phyloP scores from a whole-genome alignment of 92 coral and sea anemone genomes.

The Parazoanthus swiftii region DNA sequence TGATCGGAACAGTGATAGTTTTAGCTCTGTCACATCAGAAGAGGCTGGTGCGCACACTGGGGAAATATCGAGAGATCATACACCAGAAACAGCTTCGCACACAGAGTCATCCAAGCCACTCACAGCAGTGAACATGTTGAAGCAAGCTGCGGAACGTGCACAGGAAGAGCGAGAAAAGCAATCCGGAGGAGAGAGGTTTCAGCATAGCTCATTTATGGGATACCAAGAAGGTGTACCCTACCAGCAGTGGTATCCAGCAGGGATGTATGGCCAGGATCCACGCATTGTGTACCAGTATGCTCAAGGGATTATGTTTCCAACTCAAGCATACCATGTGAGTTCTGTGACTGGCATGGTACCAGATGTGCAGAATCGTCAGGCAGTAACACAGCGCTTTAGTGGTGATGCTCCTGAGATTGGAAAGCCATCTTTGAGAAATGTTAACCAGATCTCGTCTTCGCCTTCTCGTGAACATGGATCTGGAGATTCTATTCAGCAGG shows the following conservation, averaged over 20 bases:
- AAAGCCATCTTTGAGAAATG: conserved; percentile 47
- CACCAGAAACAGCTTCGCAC: conserved; percentile 43
- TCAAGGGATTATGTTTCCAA: conserved; percentile 55
- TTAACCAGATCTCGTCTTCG: conserved; percentile 48
- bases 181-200: conserved; percentile 60
- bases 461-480: conserved; percentile 61
- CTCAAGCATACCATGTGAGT: conserved; percentile 70
- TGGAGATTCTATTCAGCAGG: conserved; percentile 51
- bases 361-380: conserved; percentile 60
- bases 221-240: conserved; percentile 64
- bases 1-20: conserved; percentile 92
- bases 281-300: conserved; percentile 71
- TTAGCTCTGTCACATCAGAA: conserved; percentile 89
- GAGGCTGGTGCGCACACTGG: conserved; percentile 73
- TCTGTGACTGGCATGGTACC: conserved; percentile 58
- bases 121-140: conserved; percentile 82
- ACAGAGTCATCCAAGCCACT: conserved; percentile 52
- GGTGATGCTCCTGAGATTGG: conserved; percentile 58
- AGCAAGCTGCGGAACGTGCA: conserved; percentile 85
- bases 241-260: conserved; percentile 77
- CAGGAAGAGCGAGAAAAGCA: conserved; percentile 66
- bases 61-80: conserved; percentile 52
- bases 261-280: conserved; percentile 73
- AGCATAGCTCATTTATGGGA: conserved; percentile 61
- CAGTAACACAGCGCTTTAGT: conserved; percentile 53